Conservation (phyloP, 2,888 invertebrate species). For the Dryobotodes eremita region DNA sequence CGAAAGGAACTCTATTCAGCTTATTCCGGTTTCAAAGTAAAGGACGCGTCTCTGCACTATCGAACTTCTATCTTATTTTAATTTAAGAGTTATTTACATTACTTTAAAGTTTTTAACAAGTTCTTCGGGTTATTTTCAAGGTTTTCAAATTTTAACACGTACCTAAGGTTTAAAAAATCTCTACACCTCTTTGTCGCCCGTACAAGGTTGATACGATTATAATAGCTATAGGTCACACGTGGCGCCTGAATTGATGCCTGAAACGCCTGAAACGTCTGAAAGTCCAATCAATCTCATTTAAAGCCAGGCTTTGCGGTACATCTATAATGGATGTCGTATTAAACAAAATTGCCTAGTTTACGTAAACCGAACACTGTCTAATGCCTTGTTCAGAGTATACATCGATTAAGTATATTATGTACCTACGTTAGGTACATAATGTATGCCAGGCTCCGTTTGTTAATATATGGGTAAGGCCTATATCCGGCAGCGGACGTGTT, state of each 20-base stretch:
- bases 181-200: not conserved
- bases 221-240: constrained; percentile 22
- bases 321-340: constrained; percentile 67
- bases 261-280: constrained; percentile 33
- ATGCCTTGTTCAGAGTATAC: constrained; percentile 19
- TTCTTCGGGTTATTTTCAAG: too few species aligned
- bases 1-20: not conserved
- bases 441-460: not conserved
- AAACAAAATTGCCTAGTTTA: constrained; percentile 60
- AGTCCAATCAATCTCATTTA: constrained; percentile 66
- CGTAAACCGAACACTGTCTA: constrained; percentile 60
- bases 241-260: constrained; percentile 32
- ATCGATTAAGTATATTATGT: constrained; percentile 13
- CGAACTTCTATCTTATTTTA: too few species aligned
- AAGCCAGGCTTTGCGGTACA: constrained; percentile 54
- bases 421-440: not conserved
- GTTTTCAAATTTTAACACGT: too few species aligned
- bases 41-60: too few species aligned
- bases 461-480: not conserved
- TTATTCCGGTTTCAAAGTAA: too few species aligned
- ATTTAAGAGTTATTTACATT: too few species aligned
- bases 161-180: too few species aligned
- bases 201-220: constrained; percentile 1
- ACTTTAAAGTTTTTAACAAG: too few species aligned
- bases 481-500: not conserved